A percentile compares a stretch with the other conserved stretches of the same genome.
Evolutionary conservation across 1,140 invertebrate genomes (phyloP).

Genomic region (Orius insidiosus): DNA sequence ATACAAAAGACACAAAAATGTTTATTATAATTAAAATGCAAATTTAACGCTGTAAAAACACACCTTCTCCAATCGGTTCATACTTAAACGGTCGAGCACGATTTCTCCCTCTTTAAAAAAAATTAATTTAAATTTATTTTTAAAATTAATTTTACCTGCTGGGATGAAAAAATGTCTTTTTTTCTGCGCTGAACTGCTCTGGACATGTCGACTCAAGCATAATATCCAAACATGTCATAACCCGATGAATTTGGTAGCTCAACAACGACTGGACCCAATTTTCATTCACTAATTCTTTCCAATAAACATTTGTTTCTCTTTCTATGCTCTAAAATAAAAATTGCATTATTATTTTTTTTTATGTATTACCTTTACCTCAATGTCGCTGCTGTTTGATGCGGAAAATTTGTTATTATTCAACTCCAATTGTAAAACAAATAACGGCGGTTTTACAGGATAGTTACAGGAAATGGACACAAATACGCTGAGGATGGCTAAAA

Average conservation of each 20-base stretch:
- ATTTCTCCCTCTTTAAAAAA: too few relatives aligned
- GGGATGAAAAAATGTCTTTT: constrained; percentile 52
- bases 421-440: constrained; percentile 45
- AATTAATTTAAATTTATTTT: too few relatives aligned
- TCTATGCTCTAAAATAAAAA: constrained; percentile 40
- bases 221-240: constrained; percentile 72
- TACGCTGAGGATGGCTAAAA: constrained; percentile 50
- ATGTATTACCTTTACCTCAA: too few relatives aligned
- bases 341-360: too few relatives aligned
- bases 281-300: constrained; percentile 25
- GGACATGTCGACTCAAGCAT: constrained; percentile 51
- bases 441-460: constrained; percentile 58
- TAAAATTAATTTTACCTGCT: too few relatives aligned
- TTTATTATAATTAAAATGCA: too few relatives aligned
- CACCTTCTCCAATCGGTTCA: too few relatives aligned
- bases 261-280: constrained; percentile 33
- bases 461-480: constrained; percentile 59
- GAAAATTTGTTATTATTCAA: background rate
- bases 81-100: too few relatives aligned
- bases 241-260: constrained; percentile 54
- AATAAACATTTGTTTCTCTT: constrained; percentile 34
- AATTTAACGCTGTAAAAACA: too few relatives aligned
- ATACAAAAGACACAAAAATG: too few relatives aligned
- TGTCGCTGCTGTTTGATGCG: too few relatives aligned
- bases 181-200: constrained; percentile 43